Conservation (phyloP, 2,797 vertebrate genomes). For the Halcyon leucocephala region DNA sequence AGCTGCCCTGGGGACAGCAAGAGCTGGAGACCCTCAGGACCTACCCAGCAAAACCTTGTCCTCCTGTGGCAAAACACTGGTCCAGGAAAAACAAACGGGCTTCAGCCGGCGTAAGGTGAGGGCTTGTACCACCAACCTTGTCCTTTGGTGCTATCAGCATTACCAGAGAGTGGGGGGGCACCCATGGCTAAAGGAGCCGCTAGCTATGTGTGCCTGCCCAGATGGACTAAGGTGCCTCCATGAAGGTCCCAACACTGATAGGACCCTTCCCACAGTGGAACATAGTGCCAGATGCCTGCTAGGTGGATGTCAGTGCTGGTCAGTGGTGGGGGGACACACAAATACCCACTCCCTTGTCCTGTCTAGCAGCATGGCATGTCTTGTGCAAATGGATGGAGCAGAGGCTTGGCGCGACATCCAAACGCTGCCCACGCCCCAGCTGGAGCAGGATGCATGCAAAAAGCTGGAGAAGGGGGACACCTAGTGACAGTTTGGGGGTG, state of each 20-base stretch:
- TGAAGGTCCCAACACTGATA: neutral
- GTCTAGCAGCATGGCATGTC: neutral
- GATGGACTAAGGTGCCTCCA: neutral
- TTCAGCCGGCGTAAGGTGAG: neutral
- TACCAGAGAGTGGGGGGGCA: rapidly evolving
- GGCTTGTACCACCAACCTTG: neutral
- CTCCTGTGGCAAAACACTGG: rapidly evolving
- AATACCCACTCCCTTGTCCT: neutral
- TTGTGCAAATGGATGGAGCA: neutral
- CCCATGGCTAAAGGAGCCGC: neutral
- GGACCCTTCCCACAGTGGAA: neutral
- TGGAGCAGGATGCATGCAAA: neutral
- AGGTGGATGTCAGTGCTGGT: neutral
- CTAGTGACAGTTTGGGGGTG: slow-evolving; percentile 7
- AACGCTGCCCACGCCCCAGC: neutral
- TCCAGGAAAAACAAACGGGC: rapidly evolving
- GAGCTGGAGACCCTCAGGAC: neutral
- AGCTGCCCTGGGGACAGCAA: neutral
- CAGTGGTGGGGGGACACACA: rapidly evolving
- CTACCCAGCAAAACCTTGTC: neutral
- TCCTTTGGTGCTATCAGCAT: neutral
- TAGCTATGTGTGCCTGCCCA: rapidly evolving
- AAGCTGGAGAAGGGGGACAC: slow-evolving; percentile 33
- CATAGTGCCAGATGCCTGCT: neutral
- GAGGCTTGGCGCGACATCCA: neutral